phyloP scores from a whole-genome alignment of 2,113 vertebrate species.

The Hemichromis elongatus region DNA sequence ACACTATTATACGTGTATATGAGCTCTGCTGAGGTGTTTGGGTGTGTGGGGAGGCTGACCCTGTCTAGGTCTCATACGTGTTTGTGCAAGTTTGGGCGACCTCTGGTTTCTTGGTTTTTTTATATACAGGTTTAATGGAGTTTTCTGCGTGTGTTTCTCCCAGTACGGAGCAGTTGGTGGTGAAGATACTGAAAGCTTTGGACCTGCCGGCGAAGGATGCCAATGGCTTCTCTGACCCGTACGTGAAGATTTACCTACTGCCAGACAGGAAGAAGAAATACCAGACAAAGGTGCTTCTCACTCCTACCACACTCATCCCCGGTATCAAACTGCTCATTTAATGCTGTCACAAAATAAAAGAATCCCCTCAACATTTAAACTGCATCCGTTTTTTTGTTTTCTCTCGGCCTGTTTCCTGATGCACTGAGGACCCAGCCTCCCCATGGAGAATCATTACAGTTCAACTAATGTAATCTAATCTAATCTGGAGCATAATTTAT shows the following conservation, averaged over 20 bases:
- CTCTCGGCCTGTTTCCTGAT: not conserved
- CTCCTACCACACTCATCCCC: not conserved
- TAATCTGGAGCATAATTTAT: conserved; percentile 41
- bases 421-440: not conserved
- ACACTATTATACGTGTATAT: not conserved
- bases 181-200: conserved; percentile 87
- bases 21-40: conserved; percentile 23
- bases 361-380: not conserved
- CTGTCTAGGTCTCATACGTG: conserved; percentile 13
- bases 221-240: conserved; percentile 91
- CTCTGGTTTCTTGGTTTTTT: not conserved
- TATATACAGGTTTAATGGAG: not conserved
- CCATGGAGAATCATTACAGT: conserved; percentile 15
- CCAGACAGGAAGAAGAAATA: conserved; percentile 95
- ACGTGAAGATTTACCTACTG: conserved; percentile 93
- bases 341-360: not conserved
- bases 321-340: not conserved
- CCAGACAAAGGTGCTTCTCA: conserved; percentile 79
- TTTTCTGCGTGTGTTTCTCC: not conserved
- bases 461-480: conserved; percentile 31
- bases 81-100: not conserved
- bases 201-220: conserved; percentile 90
- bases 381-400: not conserved
- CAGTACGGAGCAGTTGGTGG: conserved; percentile 88
- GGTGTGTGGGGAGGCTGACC: conserved; percentile 3